Conservation (phyloP, 2,797 vertebrate genomes). For the Balearica regulorum region DNA sequence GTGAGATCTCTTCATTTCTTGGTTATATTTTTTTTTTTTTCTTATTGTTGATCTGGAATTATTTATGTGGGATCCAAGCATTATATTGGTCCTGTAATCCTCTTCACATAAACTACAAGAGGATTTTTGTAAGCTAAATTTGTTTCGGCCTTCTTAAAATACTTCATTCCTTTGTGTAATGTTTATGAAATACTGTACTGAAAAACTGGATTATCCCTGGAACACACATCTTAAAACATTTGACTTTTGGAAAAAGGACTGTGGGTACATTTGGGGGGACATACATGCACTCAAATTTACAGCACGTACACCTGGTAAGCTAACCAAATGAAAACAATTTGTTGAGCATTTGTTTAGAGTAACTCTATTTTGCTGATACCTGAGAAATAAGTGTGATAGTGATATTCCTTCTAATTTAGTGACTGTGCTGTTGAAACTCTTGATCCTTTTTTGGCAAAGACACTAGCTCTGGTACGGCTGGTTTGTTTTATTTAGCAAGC, state of each 20-base stretch:
- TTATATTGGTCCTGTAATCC: neutral
- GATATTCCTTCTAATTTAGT: neutral
- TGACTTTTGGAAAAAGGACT: neutral
- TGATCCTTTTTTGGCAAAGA: neutral
- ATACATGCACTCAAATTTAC: rapidly evolving
- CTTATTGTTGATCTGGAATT: neutral
- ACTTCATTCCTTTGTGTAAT: neutral
- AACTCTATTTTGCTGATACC: neutral
- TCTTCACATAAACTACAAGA: neutral
- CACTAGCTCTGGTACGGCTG: neutral
- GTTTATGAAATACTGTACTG: neutral
- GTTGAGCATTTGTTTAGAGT: neutral
- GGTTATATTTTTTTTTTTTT: neutral
- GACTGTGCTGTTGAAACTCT: neutral
- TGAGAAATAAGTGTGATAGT: neutral
- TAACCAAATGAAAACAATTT: neutral
- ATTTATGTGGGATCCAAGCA: neutral
- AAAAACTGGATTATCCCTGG: neutral
- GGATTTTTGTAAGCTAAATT: slow-evolving; percentile 11
- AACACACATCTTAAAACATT: neutral
- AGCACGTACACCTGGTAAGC: neutral
- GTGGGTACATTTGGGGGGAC: neutral
- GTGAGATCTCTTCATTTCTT: neutral
- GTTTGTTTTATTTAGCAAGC: slow-evolving; percentile 33
- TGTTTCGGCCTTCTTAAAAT: neutral